phyloP scores from a whole-genome alignment of 1,140 invertebrate species.

The Aphelinus certus region DNA sequence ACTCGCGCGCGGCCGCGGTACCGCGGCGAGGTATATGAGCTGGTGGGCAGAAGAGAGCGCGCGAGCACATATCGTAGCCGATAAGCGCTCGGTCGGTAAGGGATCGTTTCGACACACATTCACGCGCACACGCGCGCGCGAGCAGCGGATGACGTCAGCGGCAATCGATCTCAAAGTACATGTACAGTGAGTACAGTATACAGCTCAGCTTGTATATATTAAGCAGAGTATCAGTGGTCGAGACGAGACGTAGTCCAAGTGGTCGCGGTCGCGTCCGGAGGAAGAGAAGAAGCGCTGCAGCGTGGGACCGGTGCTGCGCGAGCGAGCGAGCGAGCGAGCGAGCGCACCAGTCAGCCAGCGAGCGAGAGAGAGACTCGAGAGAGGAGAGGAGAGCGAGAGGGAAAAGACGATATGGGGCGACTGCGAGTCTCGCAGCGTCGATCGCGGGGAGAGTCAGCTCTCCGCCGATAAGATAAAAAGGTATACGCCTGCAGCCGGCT shows the following conservation, averaged over 20 bases:
- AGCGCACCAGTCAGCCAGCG: neutral
- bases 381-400: neutral
- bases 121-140: neutral
- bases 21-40: too few species aligned
- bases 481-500: neutral
- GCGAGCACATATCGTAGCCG: too few species aligned
- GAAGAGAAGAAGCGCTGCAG: conserved; percentile 1
- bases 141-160: conserved; percentile 10
- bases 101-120: neutral
- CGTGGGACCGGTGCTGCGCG: too few species aligned
- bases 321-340: too few species aligned
- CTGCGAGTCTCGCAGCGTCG: neutral
- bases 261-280: neutral
- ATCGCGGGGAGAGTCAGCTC: conserved; percentile 1
- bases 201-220: too few species aligned
- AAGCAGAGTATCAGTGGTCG: too few species aligned
- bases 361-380: neutral
- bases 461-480: conserved; percentile 39
- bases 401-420: conserved; percentile 19
- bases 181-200: too few species aligned
- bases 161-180: neutral
- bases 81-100: conserved; percentile 26
- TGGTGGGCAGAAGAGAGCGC: too few species aligned
- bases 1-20: too few species aligned
- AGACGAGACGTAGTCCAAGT: too few species aligned